Evolutionary conservation across 1,140 invertebrate species (phyloP), one percentile per base, ranked within the genome.

Genomic region (Coelopa frigida): DNA sequence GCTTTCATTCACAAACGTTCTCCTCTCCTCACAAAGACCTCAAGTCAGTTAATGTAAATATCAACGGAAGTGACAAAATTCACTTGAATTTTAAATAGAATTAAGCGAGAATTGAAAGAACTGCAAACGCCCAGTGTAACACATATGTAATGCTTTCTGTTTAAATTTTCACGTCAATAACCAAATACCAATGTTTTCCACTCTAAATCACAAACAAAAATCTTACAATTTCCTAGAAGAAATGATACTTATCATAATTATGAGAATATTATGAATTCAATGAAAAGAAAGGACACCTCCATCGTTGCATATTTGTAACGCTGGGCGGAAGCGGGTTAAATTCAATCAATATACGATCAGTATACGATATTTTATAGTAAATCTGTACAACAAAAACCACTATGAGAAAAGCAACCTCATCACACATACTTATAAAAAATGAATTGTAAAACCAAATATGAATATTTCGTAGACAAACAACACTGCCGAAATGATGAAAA

Each of bases 271-370:
- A n/a, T n/a, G n/a, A n/a, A n/a, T n/a, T n/a, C n/a, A n/a, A n/a
- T n/a, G n/a, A 32, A 38, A 38, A 20, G 24, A 38, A 38, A 8
- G 12, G 27, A 31, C 42, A 49, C 41, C 47, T 44, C 47, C 47
- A 49, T 49, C 43, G 44, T 50, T 47, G 47, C 49, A 40, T 49
- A 35, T 60, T 58, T 49, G 32, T 42, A 55, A 52, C 53, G 57
- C 54, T 56, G 59, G 61, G 61, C 57, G 61, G 61, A 62, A 65
- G 56, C 54, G 50, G 57, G 57, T 51, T 58, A 47, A 31, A 32
- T 12, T 44, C n/a, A n/a, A n/a, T n/a, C n/a, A n/a, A 44, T 49
- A 44, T 39, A 42, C 24, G 24, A 42, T 17, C 10, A 0, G 29
- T 1, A 29, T 41, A 26, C 29, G 24, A 24, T 26, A 41, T 41